These are phyloP conservation scores for Euphonia xanthogaster DNA, from an alignment of 2,797 vertebrate species.

Conservation along the genomic window DNA sequence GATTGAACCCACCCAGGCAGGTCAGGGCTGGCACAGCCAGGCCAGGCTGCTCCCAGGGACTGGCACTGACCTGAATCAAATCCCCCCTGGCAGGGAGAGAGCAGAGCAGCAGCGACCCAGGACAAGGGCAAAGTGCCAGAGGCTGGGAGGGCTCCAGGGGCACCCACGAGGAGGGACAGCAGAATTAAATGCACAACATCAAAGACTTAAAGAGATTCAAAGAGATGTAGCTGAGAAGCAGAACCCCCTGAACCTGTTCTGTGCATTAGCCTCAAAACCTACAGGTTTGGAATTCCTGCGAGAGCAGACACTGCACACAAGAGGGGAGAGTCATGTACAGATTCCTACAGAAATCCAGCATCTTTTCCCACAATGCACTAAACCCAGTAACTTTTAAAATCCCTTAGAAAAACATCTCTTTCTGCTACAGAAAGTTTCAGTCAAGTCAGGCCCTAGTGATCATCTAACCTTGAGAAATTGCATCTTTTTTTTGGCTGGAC, in stretches of 20 bases:
- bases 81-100: accelerated
- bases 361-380: neutral
- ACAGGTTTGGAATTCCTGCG: neutral
- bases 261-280: neutral
- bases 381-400: neutral
- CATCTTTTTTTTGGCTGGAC: neutral
- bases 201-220: too few species aligned
- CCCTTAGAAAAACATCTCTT: neutral
- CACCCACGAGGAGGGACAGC: neutral
- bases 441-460: neutral
- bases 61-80: neutral
- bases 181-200: neutral
- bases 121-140: neutral
- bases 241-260: accelerated
- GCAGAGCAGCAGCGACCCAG: neutral
- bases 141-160: neutral
- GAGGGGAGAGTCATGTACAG: neutral
- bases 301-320: neutral
- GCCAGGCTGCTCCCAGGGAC: neutral
- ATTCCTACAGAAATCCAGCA: neutral
- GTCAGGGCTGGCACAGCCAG: neutral
- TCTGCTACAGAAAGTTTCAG: neutral
- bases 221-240: accelerated
- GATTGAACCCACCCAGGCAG: accelerated
- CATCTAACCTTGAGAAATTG: constrained; percentile 1